Conservation (phyloP, 2,113 vertebrate species). For the Zosterops hypoxanthus region DNA sequence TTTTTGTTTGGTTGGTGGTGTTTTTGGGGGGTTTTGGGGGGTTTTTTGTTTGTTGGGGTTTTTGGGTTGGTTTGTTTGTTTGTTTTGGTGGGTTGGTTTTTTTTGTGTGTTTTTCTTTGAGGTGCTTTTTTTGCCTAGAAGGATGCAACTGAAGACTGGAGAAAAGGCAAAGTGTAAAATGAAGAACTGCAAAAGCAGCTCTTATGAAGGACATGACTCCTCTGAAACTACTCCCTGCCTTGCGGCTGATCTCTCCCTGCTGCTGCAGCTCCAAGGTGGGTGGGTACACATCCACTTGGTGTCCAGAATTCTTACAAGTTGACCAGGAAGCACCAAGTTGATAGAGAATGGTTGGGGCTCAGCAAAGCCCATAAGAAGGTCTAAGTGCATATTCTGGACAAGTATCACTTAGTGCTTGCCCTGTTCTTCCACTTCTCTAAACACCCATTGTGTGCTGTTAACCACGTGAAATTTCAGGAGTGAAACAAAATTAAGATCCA, state of each 20-base stretch:
- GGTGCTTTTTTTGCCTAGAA: background rate
- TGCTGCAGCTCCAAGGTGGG: background rate
- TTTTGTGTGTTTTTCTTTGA: background rate
- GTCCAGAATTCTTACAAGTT: background rate
- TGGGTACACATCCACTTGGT: background rate
- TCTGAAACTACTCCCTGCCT: background rate
- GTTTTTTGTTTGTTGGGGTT: background rate
- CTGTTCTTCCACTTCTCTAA: background rate
- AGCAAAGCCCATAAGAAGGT: background rate
- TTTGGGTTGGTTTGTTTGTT: no score
- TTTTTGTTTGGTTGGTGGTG: background rate
- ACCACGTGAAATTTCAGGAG: rapidly evolving
- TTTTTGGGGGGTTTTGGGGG: no score
- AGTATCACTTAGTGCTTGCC: background rate
- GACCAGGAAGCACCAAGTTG: background rate
- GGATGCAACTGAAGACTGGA: background rate
- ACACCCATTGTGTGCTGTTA: background rate
- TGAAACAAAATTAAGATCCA: background rate
- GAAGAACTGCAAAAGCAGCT: background rate
- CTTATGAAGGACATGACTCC: background rate
- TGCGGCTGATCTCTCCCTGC: background rate
- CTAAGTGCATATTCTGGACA: background rate
- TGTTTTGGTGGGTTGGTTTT: no score
- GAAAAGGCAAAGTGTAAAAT: background rate
- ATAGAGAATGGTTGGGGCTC: rapidly evolving